Evolutionary conservation across 2,113 vertebrate species (phyloP), one percentile per base, ranked within the genome.

Genomic region (Sphyrna mokarran): DNA sequence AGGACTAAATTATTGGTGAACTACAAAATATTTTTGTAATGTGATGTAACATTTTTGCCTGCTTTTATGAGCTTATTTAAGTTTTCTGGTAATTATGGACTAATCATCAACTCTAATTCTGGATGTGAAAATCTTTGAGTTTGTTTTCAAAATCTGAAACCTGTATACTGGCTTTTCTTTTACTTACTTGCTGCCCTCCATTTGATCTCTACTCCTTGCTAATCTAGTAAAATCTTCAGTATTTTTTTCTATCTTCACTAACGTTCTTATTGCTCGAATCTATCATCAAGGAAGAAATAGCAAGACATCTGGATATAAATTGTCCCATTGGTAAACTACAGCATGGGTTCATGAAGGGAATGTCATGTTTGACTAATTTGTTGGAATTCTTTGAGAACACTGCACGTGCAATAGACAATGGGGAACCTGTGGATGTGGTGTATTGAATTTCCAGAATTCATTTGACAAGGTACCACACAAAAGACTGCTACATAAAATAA

Each of bases 1-100:
- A 76, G 76, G 68, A 2, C 68, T 66, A 16, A 72, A 18, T 95
- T 29, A 61, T 70, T 95, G 10, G 95, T 94, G 69, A 96, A 95
- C 29, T 66, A 22, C 78, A 95, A 72, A 48, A 23, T 58, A 93
- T 66, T 63, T 93, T n/a, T 93, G 7, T 3, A 37, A 18, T 22
- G 1, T 93, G 86, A 14, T 61, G 54, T 63, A 33, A 29, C 26
- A 4, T 91, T 33, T 54, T n/a, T 63, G 54, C 54, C 58, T 90
- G 58, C 29, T n/a, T n/a, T n/a, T n/a, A 7, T 18, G 58, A 14
- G 33, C 29, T 93, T 37, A 37, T 37, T 37, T 37, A 93, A n/a
- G 11, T n/a, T 63, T 63, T 83, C 22, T 37, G 89, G 2, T 37
- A 68, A 68, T 68, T 66, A 37, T 37, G 2, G n/a, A 63, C n/a